Evolutionary conservation across 2,797 vertebrate genomes (phyloP).

Genomic region (Siniperca scherzeri): DNA sequence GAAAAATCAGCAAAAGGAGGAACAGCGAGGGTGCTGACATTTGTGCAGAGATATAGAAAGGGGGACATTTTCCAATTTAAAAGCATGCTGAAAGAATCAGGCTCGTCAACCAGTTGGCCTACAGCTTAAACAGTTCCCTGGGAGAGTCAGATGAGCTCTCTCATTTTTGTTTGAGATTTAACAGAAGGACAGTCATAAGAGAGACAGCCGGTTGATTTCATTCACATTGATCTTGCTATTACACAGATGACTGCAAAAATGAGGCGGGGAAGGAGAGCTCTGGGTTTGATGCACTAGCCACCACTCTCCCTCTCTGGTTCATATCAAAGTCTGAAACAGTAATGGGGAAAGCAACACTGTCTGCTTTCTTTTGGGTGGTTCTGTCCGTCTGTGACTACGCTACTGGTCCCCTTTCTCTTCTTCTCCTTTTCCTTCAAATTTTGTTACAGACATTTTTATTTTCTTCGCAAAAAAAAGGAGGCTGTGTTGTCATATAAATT

Average conservation of each 20-base stretch:
- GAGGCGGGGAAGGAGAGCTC: slow-evolving; percentile 50
- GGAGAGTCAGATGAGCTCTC: slow-evolving; percentile 41
- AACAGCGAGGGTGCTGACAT: slow-evolving; percentile 54
- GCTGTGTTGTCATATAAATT: slow-evolving; percentile 16
- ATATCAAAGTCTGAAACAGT: slow-evolving; percentile 66
- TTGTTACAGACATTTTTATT: slow-evolving; percentile 31
- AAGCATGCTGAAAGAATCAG: slow-evolving; percentile 69
- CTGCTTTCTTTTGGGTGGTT: slow-evolving; percentile 80
- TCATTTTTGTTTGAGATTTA: slow-evolving; percentile 59
- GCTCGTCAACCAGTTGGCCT: slow-evolving; percentile 56
- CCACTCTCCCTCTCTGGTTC: slow-evolving; percentile 67
- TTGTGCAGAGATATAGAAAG: slow-evolving; percentile 46
- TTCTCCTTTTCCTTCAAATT: slow-evolving; percentile 23
- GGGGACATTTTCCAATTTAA: slow-evolving; percentile 62
- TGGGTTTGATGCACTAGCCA: slow-evolving; percentile 72
- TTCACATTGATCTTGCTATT: slow-evolving; percentile 72
- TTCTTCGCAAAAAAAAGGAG: not conserved
- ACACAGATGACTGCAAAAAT: slow-evolving; percentile 74
- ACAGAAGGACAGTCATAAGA: slow-evolving; percentile 67
- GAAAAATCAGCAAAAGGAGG: slow-evolving; percentile 34
- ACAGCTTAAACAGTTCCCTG: slow-evolving; percentile 37
- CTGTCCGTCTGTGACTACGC: slow-evolving; percentile 67
- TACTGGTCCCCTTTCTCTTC: slow-evolving; percentile 33
- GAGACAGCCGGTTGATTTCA: slow-evolving; percentile 73
- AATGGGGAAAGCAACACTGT: slow-evolving; percentile 75